These are phyloP conservation scores for Ictidomys tridecemlineatus DNA, from an alignment of 2,113 vertebrate genomes.

Conservation along the genomic window DNA sequence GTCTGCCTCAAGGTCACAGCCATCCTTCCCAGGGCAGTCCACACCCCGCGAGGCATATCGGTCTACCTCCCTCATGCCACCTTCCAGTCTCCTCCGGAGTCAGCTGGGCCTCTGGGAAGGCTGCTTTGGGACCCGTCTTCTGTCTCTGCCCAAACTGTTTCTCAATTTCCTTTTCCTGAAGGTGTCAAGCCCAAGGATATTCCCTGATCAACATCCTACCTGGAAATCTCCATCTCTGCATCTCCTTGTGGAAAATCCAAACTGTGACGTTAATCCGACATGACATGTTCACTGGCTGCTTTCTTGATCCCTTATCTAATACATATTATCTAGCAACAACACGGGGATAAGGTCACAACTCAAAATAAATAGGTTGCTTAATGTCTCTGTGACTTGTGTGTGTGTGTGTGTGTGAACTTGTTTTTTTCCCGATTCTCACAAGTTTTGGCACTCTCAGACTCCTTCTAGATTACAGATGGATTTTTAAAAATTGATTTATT, in stretches of 20 bases:
- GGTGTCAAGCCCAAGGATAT: neutral
- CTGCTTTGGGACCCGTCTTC: neutral
- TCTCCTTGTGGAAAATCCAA: neutral
- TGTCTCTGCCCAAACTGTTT: neutral
- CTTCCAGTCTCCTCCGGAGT: neutral
- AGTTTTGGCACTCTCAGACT: neutral
- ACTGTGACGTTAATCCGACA: neutral
- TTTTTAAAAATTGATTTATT: neutral
- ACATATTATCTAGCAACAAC: neutral
- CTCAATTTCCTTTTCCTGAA: neutral
- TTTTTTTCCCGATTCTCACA: neutral
- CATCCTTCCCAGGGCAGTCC: neutral
- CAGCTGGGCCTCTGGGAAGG: neutral
- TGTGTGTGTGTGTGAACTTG: neutral
- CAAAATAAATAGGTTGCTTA: neutral
- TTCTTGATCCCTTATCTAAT: neutral
- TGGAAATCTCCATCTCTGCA: neutral
- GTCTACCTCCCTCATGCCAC: neutral
- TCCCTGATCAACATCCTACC: neutral
- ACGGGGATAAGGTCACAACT: neutral
- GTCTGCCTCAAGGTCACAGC: neutral
- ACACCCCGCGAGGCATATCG: neutral
- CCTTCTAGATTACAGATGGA: slow-evolving; percentile 25
- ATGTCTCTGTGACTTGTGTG: neutral
- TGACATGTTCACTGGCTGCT: neutral